Evolutionary conservation across 2,797 vertebrate genomes (phyloP), one percentile per base, ranked within the genome.

Genomic region (Fistularia tabacaria): DNA sequence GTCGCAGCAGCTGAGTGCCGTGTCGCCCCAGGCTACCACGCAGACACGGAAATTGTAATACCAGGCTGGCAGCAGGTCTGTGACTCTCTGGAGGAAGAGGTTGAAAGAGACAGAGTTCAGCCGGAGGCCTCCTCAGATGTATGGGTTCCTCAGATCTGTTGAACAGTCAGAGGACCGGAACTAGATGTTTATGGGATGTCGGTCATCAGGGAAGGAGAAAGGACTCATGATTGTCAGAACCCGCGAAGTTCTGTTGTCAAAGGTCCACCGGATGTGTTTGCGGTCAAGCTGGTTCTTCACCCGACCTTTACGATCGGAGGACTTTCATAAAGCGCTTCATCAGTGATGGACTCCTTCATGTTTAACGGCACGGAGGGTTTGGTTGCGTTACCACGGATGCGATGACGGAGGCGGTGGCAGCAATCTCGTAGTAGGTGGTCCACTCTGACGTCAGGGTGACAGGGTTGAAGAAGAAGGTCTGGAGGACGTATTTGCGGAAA

Each of bases 371-470:
- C 6, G 12, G 4, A 38, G 9, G 13, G 12, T 13, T 13, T 7
- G 14, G 9, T 14, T n/a, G 36, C 8, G 50, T 62, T 94, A 98
- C 96, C 94, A 96, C 93, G 0, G 95, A 96, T 5, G 95, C 91
- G 12, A 94, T 94, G 76, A 95, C 66, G 0, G 96, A 96, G 51
- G 94, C 70, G 0, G 92, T 95, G 0, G 94, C 95, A 9, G 95
- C 93, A 49, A 99, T 96, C 88, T 99, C 95, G 4, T 98, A 98
- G 89, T 96, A 97, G 3, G 95, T 97, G 36, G 89, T 99, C 96
- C 96, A 99, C 83, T 96, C 94, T 0, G 96, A 95, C 1, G 91
- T 91, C 87, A 95, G 92, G 0, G 92, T 95, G n/a, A 90, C 79
- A 0, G 95, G 95, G 82, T 97, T 97, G 87, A 98, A 97, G 88